Evolutionary conservation across 2,888 invertebrate genomes (phyloP).

Genomic region (Habrosyne pyritoides): DNA sequence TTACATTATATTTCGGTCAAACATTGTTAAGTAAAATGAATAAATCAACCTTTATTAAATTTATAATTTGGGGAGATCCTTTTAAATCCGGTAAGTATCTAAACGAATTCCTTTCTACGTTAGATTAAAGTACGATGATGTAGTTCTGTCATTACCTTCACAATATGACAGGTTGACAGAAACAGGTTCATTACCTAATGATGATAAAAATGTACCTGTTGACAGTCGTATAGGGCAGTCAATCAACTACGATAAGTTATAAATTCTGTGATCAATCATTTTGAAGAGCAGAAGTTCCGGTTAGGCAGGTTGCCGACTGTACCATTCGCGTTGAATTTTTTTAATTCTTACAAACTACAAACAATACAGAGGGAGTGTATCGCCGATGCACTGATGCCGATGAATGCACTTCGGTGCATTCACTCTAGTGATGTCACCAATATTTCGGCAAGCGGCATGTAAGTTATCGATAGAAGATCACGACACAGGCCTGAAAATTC

Average conservation of each 20-base stretch:
- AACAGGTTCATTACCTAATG: background rate
- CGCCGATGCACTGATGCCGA: conserved; percentile 35
- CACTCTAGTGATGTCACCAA: conserved; percentile 49
- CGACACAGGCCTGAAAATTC: no score
- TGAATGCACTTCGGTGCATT: conserved; percentile 53
- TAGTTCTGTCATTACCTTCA: background rate
- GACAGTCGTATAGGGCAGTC: background rate
- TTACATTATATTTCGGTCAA: background rate
- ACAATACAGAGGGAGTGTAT: conserved; percentile 37
- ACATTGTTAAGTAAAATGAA: background rate
- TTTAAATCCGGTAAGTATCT: background rate
- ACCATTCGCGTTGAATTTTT: conserved; percentile 29
- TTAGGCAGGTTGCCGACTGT: conserved; percentile 27
- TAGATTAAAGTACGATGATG: background rate
- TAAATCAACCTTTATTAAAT: background rate
- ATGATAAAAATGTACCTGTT: background rate
- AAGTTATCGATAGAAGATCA: conserved; percentile 32
- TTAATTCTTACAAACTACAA: conserved; percentile 44
- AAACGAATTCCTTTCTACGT: background rate
- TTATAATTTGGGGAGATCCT: background rate
- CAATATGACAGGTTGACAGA: background rate
- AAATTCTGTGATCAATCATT: conserved; percentile 7
- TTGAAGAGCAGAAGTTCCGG: conserved; percentile 22
- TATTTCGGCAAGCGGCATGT: background rate
- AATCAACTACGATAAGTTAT: background rate